These are phyloP conservation scores for Charadrius vociferus DNA, from an alignment of 2,113 vertebrate species.

Conservation along the genomic window DNA sequence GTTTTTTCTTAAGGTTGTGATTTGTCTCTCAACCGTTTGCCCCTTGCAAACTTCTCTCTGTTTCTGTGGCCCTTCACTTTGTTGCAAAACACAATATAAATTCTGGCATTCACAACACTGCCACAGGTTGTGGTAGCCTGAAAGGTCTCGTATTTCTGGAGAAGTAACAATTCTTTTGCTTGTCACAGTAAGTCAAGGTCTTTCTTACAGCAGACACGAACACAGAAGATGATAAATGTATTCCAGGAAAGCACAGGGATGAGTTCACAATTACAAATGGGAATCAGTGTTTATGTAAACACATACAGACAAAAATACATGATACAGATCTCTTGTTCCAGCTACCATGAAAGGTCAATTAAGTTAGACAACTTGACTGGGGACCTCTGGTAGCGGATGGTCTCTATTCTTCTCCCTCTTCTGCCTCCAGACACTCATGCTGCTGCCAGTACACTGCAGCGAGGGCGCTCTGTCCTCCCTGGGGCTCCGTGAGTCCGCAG, in stretches of 20 bases:
- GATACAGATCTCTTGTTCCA: not conserved
- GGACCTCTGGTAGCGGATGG: not conserved
- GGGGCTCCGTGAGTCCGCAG: not conserved
- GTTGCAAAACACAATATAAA: not conserved
- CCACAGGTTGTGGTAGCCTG: not conserved
- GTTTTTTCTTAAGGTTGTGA: not conserved
- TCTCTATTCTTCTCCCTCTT: not conserved
- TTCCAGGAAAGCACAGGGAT: not conserved
- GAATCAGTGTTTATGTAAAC: not conserved
- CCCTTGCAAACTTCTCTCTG: not conserved
- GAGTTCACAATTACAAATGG: not conserved
- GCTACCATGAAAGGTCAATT: not conserved
- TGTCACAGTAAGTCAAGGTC: not conserved
- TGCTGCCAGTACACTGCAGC: not conserved
- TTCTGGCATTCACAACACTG: not conserved
- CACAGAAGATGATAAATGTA: constrained; percentile 5
- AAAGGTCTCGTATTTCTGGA: not conserved
- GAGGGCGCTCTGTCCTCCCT: not conserved
- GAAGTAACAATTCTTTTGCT: not conserved
- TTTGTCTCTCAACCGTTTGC: not conserved
- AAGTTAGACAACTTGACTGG: not conserved
- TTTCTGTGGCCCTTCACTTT: not conserved
- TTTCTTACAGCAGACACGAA: not conserved
- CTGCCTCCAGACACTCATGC: not conserved
- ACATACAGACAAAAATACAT: not conserved